Percentiles rank a stretch among this genome's conserved stretches.
Conservation (phyloP, 2,888 invertebrate species). For the Heliconius erato region DNA sequence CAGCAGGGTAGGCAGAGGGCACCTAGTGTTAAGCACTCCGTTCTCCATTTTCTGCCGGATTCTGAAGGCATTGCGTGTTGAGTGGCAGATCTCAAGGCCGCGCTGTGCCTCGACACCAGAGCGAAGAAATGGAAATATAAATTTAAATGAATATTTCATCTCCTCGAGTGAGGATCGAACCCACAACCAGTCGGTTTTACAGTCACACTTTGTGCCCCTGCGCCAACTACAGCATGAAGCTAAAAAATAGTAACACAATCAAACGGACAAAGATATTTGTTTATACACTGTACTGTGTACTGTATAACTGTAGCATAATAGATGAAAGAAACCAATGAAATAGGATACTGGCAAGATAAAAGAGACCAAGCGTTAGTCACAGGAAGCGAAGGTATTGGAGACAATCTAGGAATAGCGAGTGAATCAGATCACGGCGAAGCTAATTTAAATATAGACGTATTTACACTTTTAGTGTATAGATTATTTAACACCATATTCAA, state of each 20-base stretch:
- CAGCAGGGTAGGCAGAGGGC: no score
- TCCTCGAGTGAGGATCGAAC: no score
- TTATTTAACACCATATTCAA: not conserved
- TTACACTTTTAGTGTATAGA: not conserved
- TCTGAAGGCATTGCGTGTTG: no score
- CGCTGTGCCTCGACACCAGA: no score
- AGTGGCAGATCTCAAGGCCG: no score
- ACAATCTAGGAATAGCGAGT: conserved; percentile 28
- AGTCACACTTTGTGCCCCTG: no score
- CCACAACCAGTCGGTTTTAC: no score
- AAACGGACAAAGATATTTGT: not conserved
- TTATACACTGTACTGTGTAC: no score
- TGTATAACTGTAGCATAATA: conserved; percentile 7
- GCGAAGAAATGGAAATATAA: no score
- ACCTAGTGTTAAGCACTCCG: no score
- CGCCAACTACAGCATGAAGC: not conserved
- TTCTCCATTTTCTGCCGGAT: no score
- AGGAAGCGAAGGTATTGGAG: conserved; percentile 33
- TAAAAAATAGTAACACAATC: not conserved
- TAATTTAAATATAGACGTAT: conserved; percentile 22
- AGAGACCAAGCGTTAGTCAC: conserved; percentile 27
- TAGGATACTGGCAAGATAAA: conserved; percentile 15
- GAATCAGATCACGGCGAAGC: conserved; percentile 20
- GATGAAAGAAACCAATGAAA: conserved; percentile 16
- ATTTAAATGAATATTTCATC: no score